A percentile compares a stretch with the other conserved stretches of the same genome.
These are phyloP conservation scores for Corythaixoides concolor DNA, from an alignment of 2,113 vertebrate genomes.

Conservation along the genomic window DNA sequence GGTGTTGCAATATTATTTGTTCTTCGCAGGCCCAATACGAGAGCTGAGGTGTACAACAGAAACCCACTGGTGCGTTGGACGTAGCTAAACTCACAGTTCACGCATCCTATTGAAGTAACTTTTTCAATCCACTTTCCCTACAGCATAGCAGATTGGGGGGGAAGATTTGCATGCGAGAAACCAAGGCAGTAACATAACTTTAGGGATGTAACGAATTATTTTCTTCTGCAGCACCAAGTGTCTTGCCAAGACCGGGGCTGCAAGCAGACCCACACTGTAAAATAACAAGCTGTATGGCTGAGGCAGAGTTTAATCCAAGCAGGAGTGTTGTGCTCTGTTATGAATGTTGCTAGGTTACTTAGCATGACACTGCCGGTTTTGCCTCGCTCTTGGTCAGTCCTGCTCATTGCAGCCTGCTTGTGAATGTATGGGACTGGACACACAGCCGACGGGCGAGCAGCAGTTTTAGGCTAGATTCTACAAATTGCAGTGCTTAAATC, in stretches of 20 bases:
- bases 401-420: neutral
- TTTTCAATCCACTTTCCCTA: neutral
- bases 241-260: constrained; percentile 51
- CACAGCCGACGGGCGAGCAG: neutral
- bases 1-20: neutral
- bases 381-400: neutral
- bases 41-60: neutral
- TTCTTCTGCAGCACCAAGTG: neutral
- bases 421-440: neutral
- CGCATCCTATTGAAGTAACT: neutral
- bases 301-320: constrained; percentile 45
- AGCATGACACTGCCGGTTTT: neutral
- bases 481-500: neutral
- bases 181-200: neutral
- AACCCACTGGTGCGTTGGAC: neutral
- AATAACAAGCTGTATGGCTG: constrained; percentile 59
- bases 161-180: neutral
- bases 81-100: neutral
- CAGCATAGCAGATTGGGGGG: neutral
- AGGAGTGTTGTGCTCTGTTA: constrained; percentile 68
- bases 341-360: constrained; percentile 72
- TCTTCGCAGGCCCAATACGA: neutral
- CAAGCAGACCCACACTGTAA: constrained; percentile 18
- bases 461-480: neutral
- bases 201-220: neutral